Percentiles rank a stretch among this genome's conserved stretches.
Evolutionary conservation across 1,140 invertebrate genomes (phyloP).

Genomic region (Drosophila pandora): DNA sequence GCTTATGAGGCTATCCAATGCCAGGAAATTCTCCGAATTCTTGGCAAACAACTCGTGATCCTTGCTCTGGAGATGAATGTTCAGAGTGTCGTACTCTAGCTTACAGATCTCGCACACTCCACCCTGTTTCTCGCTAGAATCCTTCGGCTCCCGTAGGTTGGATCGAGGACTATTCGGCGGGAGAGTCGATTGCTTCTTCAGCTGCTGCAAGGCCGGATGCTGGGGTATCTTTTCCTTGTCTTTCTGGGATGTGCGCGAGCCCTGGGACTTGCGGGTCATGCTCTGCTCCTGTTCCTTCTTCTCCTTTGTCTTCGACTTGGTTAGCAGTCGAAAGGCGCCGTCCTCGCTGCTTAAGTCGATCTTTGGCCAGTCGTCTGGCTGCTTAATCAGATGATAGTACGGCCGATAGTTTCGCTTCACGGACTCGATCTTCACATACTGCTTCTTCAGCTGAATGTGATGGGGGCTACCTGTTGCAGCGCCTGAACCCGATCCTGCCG

Average conservation of each 20-base stretch:
- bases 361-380: conserved; percentile 81
- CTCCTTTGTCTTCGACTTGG: conserved; percentile 40
- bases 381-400: conserved; percentile 80
- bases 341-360: conserved; percentile 75
- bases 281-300: conserved; percentile 37
- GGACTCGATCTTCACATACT: conserved; percentile 77
- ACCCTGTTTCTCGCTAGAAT: conserved; percentile 84
- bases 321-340: conserved; percentile 73
- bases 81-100: conserved; percentile 87
- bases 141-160: conserved; percentile 57
- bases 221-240: conserved; percentile 35
- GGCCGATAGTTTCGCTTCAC: conserved; percentile 75
- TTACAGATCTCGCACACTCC: conserved; percentile 92
- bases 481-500: conserved; percentile 3
- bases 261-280: conserved; percentile 65
- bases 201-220: conserved; percentile 44
- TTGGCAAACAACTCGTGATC: conserved; percentile 89
- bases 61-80: conserved; percentile 88
- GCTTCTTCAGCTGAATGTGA: conserved; percentile 66
- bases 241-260: conserved; percentile 60
- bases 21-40: conserved; percentile 89
- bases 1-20: conserved; percentile 88
- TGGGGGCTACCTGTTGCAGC: conserved; percentile 16
- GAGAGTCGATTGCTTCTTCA: conserved; percentile 39
- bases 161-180: conserved; percentile 55